These are phyloP conservation scores for Mobula hypostoma DNA, from an alignment of 2,113 vertebrate species.

Conservation along the genomic window DNA sequence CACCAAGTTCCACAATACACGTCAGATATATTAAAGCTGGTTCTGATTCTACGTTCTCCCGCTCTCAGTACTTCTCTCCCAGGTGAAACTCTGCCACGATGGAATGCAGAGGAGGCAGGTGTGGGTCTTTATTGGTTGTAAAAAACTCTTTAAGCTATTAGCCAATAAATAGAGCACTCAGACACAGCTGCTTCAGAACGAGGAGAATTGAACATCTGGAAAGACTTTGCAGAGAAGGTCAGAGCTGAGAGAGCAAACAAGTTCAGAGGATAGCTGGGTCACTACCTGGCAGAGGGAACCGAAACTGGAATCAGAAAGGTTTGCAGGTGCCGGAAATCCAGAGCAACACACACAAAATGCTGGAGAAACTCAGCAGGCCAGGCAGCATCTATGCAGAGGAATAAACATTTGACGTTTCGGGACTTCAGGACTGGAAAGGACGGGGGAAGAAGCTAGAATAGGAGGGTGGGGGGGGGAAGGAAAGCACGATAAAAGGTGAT, in stretches of 20 bases:
- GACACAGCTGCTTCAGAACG: not conserved
- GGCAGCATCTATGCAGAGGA: no score
- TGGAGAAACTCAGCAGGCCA: no score
- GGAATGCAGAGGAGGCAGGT: not conserved
- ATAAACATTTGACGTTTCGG: no score
- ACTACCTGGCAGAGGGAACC: not conserved
- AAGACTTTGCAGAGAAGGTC: not conserved
- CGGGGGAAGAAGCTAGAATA: no score
- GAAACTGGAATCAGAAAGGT: no score
- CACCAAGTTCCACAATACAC: no score
- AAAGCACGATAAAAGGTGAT: no score
- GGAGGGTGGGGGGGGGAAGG: no score
- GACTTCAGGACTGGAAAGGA: no score
- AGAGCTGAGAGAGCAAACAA: not conserved
- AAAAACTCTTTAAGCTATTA: not conserved
- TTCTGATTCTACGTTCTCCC: not conserved
- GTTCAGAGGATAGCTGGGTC: not conserved
- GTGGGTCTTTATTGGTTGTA: not conserved
- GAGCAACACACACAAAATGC: no score
- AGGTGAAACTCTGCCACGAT: not conserved
- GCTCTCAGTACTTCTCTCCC: not conserved
- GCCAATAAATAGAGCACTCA: not conserved
- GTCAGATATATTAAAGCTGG: no score
- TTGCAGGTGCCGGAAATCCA: no score
- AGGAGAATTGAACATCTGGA: not conserved